A percentile compares a stretch with the other conserved stretches of the same genome.
Conservation (phyloP, 2,888 invertebrate species). For the Aelia acuminata region DNA sequence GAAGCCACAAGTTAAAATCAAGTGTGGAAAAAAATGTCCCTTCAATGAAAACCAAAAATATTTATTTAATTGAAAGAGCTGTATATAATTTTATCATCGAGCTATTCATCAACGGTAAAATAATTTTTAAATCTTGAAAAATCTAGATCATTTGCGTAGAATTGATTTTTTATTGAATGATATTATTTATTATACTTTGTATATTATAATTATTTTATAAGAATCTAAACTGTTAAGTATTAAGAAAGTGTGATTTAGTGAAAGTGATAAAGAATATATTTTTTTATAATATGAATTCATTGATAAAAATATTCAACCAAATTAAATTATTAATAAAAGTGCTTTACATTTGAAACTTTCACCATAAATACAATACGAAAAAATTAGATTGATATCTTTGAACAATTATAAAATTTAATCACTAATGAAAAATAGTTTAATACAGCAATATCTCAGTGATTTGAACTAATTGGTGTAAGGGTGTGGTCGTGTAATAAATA, state of each 20-base stretch:
- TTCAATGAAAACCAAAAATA: slow-evolving; percentile 15
- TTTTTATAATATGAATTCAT: neutral
- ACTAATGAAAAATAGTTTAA: neutral
- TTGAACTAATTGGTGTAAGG: no score
- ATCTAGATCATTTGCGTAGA: neutral
- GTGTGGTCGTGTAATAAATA: no score
- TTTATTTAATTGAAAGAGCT: neutral
- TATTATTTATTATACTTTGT: neutral
- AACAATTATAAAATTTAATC: neutral
- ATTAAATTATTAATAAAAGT: neutral
- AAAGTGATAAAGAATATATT: neutral
- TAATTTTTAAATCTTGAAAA: neutral
- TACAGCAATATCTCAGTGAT: neutral
- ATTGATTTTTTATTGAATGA: neutral
- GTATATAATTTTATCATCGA: slow-evolving; percentile 1
- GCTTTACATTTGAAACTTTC: no score
- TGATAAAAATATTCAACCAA: neutral
- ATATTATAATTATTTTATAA: neutral
- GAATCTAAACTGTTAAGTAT: neutral
- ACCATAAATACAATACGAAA: neutral
- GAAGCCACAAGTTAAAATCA: neutral
- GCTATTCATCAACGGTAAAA: neutral
- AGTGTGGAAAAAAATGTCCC: neutral
- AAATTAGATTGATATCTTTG: neutral
- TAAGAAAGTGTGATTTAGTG: neutral